These are phyloP conservation scores for Philaethria dido DNA, from an alignment of 2,888 invertebrate species.

Conservation along the genomic window DNA sequence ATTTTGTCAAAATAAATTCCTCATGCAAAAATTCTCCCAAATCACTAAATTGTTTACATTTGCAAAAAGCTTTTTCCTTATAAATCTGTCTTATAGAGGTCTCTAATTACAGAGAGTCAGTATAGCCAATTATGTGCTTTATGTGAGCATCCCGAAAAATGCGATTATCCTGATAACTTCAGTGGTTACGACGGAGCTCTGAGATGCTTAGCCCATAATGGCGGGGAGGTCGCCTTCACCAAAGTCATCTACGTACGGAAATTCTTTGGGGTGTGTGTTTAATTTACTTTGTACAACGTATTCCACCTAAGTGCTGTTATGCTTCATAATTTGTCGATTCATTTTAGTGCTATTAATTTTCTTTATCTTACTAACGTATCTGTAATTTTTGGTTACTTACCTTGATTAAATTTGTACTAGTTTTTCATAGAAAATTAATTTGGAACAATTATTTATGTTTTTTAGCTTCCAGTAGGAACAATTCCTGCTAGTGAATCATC, in stretches of 20 bases:
- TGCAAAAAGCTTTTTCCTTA: not conserved
- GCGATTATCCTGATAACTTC: slow-evolving; percentile 92
- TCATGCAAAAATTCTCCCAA: not conserved
- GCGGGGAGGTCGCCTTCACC: slow-evolving; percentile 94
- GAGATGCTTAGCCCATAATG: slow-evolving; percentile 90
- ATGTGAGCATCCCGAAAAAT: slow-evolving; percentile 89
- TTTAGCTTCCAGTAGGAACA: slow-evolving; percentile 85
- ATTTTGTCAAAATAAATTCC: not conserved
- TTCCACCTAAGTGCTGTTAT: slow-evolving; percentile 7
- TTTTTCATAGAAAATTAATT: not conserved
- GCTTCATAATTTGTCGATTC: slow-evolving; percentile 12
- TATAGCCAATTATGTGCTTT: slow-evolving; percentile 91
- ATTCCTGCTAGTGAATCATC: slow-evolving; percentile 82
- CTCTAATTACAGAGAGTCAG: slow-evolving; percentile 83
- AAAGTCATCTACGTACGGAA: slow-evolving; percentile 91
- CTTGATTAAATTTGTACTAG: not conserved
- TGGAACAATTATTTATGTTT: not conserved
- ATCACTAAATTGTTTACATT: not conserved
- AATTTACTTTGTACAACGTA: too few species aligned
- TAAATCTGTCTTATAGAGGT: not conserved
- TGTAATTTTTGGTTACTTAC: not conserved
- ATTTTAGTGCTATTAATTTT: slow-evolving; percentile 15
- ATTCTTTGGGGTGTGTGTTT: slow-evolving; percentile 88
- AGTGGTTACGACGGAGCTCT: slow-evolving; percentile 95
- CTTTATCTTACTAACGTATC: not conserved